These are phyloP conservation scores for Perdita meconis DNA, from an alignment of 2,888 invertebrate genomes.

Conservation along the genomic window DNA sequence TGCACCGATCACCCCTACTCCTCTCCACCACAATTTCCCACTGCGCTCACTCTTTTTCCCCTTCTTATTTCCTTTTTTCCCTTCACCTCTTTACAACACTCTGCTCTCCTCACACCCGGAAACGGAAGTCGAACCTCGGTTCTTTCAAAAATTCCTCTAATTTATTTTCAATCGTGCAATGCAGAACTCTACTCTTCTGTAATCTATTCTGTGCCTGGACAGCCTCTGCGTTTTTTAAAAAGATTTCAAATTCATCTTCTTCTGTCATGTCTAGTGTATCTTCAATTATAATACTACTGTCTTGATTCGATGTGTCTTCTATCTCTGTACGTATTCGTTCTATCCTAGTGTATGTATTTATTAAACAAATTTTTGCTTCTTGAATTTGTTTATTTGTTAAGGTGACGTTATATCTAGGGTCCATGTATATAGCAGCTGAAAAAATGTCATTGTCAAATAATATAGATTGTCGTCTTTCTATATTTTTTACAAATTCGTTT, in stretches of 20 bases:
- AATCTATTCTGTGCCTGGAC: background rate
- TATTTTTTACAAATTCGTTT: background rate
- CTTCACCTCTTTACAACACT: too few relatives aligned
- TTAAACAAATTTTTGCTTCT: background rate
- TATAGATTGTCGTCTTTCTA: conserved; percentile 3
- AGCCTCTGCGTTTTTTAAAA: background rate
- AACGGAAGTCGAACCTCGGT: too few relatives aligned
- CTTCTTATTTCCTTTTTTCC: too few relatives aligned
- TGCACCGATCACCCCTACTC: too few relatives aligned
- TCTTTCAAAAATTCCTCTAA: background rate
- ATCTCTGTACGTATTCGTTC: background rate
- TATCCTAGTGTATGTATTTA: conserved; percentile 4
- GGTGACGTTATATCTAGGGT: conserved; percentile 7
- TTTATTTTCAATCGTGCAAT: background rate
- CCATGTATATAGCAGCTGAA: conserved; percentile 12
- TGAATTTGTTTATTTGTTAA: conserved; percentile 6
- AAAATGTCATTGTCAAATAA: background rate
- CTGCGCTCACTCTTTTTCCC: too few relatives aligned
- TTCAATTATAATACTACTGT: background rate
- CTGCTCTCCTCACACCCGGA: too few relatives aligned
- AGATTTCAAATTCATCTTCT: background rate
- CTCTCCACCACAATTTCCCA: too few relatives aligned
- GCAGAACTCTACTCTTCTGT: background rate
- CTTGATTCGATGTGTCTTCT: background rate
- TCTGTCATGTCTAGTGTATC: background rate